Percentiles rank a stretch among this genome's conserved stretches.
phyloP scores from a whole-genome alignment of 2,113 vertebrate species.

The Raja brachyura region DNA sequence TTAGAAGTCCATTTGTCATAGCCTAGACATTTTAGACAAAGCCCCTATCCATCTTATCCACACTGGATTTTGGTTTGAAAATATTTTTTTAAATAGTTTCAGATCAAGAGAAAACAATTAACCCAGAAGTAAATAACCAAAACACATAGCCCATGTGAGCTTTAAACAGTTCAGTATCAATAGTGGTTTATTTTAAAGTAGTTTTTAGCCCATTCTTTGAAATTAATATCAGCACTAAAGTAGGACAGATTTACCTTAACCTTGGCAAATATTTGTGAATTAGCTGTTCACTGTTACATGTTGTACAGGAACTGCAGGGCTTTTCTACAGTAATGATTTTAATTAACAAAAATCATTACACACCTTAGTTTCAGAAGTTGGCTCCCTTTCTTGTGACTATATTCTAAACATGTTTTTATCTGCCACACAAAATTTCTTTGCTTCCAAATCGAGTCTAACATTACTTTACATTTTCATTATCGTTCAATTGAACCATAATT shows the following conservation, averaged over 20 bases:
- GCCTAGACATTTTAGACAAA: not conserved
- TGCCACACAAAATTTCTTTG: not conserved
- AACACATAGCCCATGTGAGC: not conserved
- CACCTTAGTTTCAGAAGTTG: not conserved
- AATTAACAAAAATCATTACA: not conserved
- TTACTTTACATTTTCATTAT: not conserved
- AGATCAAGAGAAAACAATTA: not conserved
- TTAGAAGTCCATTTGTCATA: not conserved
- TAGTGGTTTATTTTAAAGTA: not conserved
- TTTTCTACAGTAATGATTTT: not conserved
- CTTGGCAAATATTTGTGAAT: conserved; percentile 9
- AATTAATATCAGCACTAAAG: not conserved
- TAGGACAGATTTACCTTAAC: not conserved
- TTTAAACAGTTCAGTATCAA: not conserved
- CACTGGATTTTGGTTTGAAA: not conserved
- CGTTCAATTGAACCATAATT: not conserved
- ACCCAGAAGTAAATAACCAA: not conserved
- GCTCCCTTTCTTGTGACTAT: not conserved
- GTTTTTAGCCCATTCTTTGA: not conserved
- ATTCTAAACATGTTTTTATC: not conserved
- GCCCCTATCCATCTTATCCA: not conserved
- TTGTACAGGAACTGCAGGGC: not conserved
- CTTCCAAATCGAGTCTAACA: not conserved
- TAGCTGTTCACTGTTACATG: not conserved
- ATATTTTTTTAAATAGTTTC: not conserved